phyloP scores from a whole-genome alignment of 2,888 invertebrate genomes.

The Apamea epomidion region DNA sequence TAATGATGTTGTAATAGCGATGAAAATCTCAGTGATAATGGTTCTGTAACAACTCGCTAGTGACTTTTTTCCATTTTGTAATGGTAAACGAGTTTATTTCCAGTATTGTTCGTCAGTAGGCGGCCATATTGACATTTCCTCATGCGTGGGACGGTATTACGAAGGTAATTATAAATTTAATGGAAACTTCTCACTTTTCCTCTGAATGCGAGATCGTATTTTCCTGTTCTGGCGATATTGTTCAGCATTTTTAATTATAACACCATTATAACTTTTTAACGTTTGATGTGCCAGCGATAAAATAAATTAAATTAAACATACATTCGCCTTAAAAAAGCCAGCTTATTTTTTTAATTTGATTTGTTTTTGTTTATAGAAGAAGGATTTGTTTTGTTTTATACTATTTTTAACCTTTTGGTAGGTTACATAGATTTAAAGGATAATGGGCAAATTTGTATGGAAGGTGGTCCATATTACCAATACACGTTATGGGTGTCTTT shows the following conservation, averaged over 20 bases:
- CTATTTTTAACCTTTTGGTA: neutral
- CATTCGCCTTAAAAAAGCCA: neutral
- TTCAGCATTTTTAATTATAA: neutral
- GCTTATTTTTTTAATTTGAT: too few species aligned
- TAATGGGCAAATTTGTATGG: too few species aligned
- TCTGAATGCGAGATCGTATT: neutral
- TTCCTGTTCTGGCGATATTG: neutral
- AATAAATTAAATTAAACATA: neutral
- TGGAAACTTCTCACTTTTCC: neutral
- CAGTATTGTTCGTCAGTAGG: slow-evolving; percentile 14
- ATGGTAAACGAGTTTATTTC: slow-evolving; percentile 26
- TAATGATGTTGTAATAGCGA: slow-evolving; percentile 55
- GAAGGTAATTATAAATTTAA: neutral
- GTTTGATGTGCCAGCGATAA: neutral
- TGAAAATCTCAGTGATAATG: slow-evolving; percentile 57
- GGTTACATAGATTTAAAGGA: too few species aligned
- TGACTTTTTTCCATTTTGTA: slow-evolving; percentile 40
- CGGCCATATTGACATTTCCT: slow-evolving; percentile 23
- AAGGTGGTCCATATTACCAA: too few species aligned
- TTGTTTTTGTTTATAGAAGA: neutral
- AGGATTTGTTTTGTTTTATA: neutral
- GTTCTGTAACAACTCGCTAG: slow-evolving; percentile 39
- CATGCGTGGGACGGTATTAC: neutral
- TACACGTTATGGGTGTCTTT: too few species aligned
- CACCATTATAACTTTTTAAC: neutral